Base-by-base conservation (phyloP, 2,888 invertebrate genomes). In the Didymodactylos carnosus region DNA sequence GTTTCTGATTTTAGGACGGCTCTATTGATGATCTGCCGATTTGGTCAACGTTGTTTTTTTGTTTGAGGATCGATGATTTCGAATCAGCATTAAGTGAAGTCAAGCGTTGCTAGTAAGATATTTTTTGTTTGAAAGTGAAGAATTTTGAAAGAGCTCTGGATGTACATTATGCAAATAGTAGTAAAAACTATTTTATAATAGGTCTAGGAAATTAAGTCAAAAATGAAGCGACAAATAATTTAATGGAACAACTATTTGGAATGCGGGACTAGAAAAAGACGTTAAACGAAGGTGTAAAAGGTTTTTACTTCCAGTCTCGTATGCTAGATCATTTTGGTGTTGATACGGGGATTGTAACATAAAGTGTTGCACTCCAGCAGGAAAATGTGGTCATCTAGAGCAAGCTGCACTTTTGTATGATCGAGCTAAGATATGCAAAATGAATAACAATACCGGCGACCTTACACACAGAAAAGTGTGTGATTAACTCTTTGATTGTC, bases 1-100 rank as follows among this genome's bases (percentile, higher is more conserved):
- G n/a, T n/a, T 25, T n/a, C 69, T 51, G 19, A 13, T 19, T 70
- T 5, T 76, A 82, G 79, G 92, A 93, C 80, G 89, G 90, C 0
- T 84, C 87, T 53, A 88, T 90, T 35, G 90, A 92, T 29, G 88
- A 87, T 1, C 88, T 89, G 73, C 94, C 94, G 0, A 86, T 94
- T 3, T 97, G 95, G 95, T 91, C 94, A 0, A 88, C 93, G 85
- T 88, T 95, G 35, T 95, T 92, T 83, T 93, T 91, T 81, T 93
- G 94, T 78, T 84, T 95, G 78, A 87, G 95, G 75, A 89, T 91
- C 80, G 95, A 95, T 0, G 92, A 94, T 81, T 85, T 90, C 39
- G 87, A 87, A 75, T 92, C 94, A 0, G 94, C 94, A 0, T 82
- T 91, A 46, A 87, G 89, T 77, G 91, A 90, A 78, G 86, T 91